Conservation (phyloP, 53 echinoderm and acorn worm genomes). For the Paracentrotus lividus region DNA sequence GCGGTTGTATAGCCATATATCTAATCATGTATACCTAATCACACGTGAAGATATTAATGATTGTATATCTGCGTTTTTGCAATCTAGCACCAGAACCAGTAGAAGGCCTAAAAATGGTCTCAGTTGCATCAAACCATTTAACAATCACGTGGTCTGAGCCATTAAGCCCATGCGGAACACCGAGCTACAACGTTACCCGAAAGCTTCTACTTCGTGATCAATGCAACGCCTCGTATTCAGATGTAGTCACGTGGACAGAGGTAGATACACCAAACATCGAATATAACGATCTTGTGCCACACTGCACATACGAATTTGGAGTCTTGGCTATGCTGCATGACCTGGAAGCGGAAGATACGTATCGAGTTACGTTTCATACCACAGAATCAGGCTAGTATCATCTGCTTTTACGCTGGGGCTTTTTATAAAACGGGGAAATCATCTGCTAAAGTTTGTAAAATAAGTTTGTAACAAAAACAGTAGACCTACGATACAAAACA, state of each 20-base stretch:
- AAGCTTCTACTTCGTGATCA: constrained; percentile 9
- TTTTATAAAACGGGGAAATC: too few species aligned
- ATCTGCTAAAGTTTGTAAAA: too few species aligned
- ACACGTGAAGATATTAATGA: too few species aligned
- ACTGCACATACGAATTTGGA: constrained; percentile 7
- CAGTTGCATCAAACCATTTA: neutral
- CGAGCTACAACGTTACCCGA: constrained; percentile 7
- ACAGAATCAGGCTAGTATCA: neutral
- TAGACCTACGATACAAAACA: too few species aligned
- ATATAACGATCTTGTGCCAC: neutral
- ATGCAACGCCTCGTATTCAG: neutral
- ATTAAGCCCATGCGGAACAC: neutral
- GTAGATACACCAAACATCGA: neutral
- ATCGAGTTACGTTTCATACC: neutral
- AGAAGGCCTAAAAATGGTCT: neutral
- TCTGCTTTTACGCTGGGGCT: too few species aligned
- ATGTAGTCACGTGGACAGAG: too few species aligned
- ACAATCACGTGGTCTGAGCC: constrained; percentile 14
- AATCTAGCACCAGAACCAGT: constrained; percentile 40
- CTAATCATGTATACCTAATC: too few species aligned
- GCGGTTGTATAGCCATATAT: too few species aligned
- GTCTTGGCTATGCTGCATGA: neutral
- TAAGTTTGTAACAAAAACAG: too few species aligned
- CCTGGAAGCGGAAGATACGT: neutral
- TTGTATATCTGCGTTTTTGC: neutral